These are phyloP conservation scores for Falco cherrug DNA, from an alignment of 2,797 vertebrate genomes.

Conservation along the genomic window DNA sequence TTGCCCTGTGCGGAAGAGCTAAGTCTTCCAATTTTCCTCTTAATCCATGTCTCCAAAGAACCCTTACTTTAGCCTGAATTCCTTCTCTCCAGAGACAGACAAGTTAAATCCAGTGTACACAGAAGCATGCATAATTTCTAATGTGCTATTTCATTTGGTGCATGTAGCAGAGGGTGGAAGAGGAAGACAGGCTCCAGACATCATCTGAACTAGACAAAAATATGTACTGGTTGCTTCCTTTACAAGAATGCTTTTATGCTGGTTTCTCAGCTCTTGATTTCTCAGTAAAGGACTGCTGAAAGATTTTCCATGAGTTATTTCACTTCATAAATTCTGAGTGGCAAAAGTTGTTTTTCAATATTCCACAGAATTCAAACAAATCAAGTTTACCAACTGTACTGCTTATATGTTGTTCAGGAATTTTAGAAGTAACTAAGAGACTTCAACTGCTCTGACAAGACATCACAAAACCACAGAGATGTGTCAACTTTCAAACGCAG, in stretches of 20 bases:
- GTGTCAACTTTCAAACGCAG: not conserved
- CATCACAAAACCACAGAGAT: not conserved
- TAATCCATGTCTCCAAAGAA: not conserved
- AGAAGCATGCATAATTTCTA: rapidly evolving
- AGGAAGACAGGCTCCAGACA: not conserved
- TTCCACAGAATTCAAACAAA: not conserved
- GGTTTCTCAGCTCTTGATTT: not conserved
- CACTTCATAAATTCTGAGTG: not conserved
- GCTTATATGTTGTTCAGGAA: not conserved
- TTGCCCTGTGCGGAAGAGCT: not conserved
- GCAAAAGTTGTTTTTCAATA: not conserved
- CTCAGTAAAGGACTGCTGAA: not conserved
- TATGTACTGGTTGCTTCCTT: not conserved
- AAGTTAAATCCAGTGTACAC: not conserved
- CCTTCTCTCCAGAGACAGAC: not conserved
- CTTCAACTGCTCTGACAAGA: not conserved
- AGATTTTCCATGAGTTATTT: not conserved
- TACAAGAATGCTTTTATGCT: not conserved
- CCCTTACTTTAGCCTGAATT: not conserved
- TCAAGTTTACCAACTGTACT: not conserved
- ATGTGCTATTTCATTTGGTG: not conserved
- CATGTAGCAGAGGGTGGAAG: not conserved
- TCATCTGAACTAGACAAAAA: not conserved
- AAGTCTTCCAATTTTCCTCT: not conserved
- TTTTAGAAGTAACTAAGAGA: not conserved